Evolutionary conservation across 1,140 invertebrate genomes (phyloP).

Genomic region (Drosophila tropicalis): DNA sequence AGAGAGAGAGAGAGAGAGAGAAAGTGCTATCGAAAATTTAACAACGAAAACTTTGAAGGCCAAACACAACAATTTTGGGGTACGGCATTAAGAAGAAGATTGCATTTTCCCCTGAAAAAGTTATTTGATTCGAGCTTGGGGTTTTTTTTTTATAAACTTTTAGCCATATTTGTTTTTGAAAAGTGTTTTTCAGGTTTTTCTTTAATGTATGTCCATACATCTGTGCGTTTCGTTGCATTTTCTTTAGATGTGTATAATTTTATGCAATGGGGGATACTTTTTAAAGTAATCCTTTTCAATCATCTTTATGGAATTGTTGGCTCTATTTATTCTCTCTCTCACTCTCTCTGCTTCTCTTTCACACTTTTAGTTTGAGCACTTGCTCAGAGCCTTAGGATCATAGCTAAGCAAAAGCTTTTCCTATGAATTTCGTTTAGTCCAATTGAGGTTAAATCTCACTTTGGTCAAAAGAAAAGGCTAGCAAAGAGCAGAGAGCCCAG

Average conservation of each 20-base stretch:
- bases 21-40: neutral
- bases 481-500: neutral
- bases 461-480: slow-evolving; percentile 2
- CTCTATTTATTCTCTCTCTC: neutral
- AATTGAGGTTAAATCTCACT: slow-evolving; percentile 14
- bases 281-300: slow-evolving; percentile 5
- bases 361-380: neutral
- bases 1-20: neutral
- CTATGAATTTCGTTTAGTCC: slow-evolving; percentile 11
- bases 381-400: slow-evolving; percentile 8
- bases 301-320: slow-evolving; percentile 2
- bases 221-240: neutral
- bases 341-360: neutral
- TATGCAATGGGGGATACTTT: neutral
- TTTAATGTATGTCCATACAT: neutral
- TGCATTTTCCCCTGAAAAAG: neutral
- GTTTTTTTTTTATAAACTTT: neutral
- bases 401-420: slow-evolving; percentile 1
- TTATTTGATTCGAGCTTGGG: neutral
- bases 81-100: neutral
- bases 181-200: neutral
- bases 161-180: neutral
- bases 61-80: neutral
- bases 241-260: too few relatives aligned
- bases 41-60: slow-evolving; percentile 5